Conservation (phyloP, 1,140 invertebrate species). For the Vollenhovia emeryi region DNA sequence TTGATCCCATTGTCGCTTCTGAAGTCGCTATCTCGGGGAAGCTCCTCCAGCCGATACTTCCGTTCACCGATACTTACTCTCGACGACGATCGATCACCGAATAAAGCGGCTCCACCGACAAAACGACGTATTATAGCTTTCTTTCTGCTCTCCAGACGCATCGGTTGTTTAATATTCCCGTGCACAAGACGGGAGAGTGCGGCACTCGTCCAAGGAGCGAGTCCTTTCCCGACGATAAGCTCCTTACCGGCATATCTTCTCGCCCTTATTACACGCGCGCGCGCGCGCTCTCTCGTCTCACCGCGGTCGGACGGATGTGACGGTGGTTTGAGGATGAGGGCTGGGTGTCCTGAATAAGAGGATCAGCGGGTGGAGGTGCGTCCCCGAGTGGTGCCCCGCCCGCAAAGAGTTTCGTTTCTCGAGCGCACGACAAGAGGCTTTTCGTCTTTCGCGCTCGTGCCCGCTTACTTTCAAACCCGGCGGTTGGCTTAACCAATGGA, state of each 20-base stretch:
- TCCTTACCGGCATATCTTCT: conserved; percentile 74
- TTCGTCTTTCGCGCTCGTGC: conserved; percentile 55
- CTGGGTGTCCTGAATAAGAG: conserved; percentile 75
- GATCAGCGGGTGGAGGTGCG: conserved; percentile 64
- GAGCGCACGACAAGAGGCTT: conserved; percentile 67
- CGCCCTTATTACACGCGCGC: conserved; percentile 76
- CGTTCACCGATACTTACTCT: not conserved
- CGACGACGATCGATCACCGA: conserved; percentile 46
- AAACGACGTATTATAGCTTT: conserved; percentile 57
- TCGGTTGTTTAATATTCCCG: conserved; percentile 63
- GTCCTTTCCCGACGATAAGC: conserved; percentile 70
- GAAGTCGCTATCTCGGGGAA: not conserved
- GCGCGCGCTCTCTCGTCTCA: conserved; percentile 50
- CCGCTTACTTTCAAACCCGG: conserved; percentile 62
- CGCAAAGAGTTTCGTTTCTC: conserved; percentile 70
- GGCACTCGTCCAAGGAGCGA: not conserved
- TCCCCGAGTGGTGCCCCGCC: conserved; percentile 1
- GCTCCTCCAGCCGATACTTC: not conserved
- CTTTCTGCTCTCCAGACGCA: conserved; percentile 31
- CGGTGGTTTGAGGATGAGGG: conserved; percentile 10
- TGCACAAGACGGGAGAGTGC: not conserved
- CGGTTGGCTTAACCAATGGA: conserved; percentile 68
- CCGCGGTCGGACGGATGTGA: conserved; percentile 30
- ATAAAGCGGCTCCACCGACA: conserved; percentile 43
- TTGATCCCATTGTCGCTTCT: conserved; percentile 35